Percentiles rank a stretch among this genome's conserved stretches.
phyloP scores from a whole-genome alignment of 2,797 vertebrate genomes.

The Brotogeris chrysoptera region DNA sequence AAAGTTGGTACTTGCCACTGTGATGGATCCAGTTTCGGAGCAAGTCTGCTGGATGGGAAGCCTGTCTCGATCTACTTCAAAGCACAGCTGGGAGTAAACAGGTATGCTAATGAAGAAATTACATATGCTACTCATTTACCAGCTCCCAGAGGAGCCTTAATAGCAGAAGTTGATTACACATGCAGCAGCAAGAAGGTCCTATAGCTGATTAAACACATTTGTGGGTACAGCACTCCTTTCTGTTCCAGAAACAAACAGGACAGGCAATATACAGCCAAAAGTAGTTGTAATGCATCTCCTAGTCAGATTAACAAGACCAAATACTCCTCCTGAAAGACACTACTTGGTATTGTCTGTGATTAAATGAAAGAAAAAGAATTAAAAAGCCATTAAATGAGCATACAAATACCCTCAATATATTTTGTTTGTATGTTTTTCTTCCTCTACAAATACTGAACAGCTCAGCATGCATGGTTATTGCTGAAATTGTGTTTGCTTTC shows the following conservation, averaged over 20 bases:
- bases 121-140: slow-evolving; percentile 26
- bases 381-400: neutral
- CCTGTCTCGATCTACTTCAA: slow-evolving; percentile 9
- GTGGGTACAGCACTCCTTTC: neutral
- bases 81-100: neutral
- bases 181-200: neutral
- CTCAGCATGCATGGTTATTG: neutral
- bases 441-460: neutral
- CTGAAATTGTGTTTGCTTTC: slow-evolving; percentile 14
- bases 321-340: neutral
- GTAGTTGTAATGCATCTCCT: neutral
- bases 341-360: neutral
- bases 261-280: neutral
- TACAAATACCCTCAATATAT: neutral
- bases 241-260: neutral
- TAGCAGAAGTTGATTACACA: slow-evolving; percentile 21
- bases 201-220: neutral
- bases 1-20: neutral
- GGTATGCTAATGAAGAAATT: slow-evolving; percentile 33
- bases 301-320: neutral
- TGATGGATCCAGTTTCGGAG: neutral
- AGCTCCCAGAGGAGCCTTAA: slow-evolving; percentile 16
- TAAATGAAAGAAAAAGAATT: neutral
- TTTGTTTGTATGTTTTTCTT: neutral
- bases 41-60: neutral